These are phyloP conservation scores for Ethmia dodecea DNA, from an alignment of 2,888 invertebrate genomes.

Conservation along the genomic window DNA sequence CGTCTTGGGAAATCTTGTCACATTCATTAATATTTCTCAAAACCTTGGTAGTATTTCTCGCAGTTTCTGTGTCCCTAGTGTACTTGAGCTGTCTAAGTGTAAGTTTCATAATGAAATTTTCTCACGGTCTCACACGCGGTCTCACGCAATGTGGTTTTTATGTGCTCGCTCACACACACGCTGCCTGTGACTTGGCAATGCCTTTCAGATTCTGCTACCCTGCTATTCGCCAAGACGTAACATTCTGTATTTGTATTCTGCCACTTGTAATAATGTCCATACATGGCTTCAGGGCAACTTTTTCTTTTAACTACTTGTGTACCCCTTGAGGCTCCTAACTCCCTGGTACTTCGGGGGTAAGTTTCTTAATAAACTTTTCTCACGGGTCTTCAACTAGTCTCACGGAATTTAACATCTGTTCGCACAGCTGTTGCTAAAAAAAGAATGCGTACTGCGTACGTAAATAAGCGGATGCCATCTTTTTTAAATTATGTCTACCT, in stretches of 20 bases:
- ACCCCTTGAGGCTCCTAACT: constrained; percentile 9
- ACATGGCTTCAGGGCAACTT: too few relatives aligned
- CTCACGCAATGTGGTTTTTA: neutral
- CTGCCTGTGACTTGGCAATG: too few relatives aligned
- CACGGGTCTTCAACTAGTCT: constrained; percentile 17
- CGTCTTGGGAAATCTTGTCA: constrained; percentile 5
- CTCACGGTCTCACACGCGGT: neutral
- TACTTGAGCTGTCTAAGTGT: neutral
- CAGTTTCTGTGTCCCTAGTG: neutral
- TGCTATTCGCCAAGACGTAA: constrained; percentile 1
- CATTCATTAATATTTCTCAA: neutral
- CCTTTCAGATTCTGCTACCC: neutral
- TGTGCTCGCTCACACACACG: too few relatives aligned
- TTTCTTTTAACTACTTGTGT: too few relatives aligned
- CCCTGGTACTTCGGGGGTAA: constrained; percentile 17
- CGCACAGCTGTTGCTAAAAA: neutral
- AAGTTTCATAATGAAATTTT: neutral
- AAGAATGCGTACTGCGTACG: too few relatives aligned
- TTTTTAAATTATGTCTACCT: too few relatives aligned
- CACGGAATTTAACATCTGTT: constrained; percentile 2
- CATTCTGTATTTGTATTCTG: too few relatives aligned
- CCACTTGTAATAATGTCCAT: too few relatives aligned
- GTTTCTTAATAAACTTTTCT: constrained; percentile 21
- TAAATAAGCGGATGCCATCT: too few relatives aligned
- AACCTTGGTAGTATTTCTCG: too few relatives aligned